Conservation (phyloP, 2,888 invertebrate species). For the Dryobota labecula region DNA sequence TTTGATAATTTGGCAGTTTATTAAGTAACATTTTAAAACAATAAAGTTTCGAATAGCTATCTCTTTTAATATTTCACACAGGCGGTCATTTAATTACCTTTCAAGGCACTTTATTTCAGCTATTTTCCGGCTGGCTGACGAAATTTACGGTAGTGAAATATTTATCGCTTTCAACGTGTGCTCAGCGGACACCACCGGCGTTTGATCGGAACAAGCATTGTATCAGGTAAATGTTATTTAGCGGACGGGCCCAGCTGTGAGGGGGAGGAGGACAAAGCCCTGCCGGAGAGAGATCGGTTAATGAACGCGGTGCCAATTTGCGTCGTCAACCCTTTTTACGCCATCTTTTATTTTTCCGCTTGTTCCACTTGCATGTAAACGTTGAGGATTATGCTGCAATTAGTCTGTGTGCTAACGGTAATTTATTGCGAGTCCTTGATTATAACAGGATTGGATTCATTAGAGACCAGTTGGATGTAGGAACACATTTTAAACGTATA, state of each 20-base stretch:
- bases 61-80: conserved; percentile 19
- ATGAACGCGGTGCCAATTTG: conserved; percentile 73
- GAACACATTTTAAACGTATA: neutral
- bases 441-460: conserved; percentile 23
- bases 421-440: conserved; percentile 26
- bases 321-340: conserved; percentile 59
- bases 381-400: conserved; percentile 63
- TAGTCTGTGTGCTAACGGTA: conserved; percentile 53
- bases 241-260: conserved; percentile 56
- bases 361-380: conserved; percentile 54
- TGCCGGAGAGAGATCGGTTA: conserved; percentile 66
- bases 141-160: conserved; percentile 33
- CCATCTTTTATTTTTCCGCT: conserved; percentile 55
- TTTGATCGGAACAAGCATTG: conserved; percentile 41
- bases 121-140: conserved; percentile 23
- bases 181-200: conserved; percentile 15
- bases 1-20: neutral
- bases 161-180: conserved; percentile 42
- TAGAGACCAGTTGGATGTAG: neutral
- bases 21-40: neutral
- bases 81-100: conserved; percentile 19
- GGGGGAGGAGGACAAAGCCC: conserved; percentile 23
- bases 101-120: conserved; percentile 6
- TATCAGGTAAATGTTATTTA: conserved; percentile 66
- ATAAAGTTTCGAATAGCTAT: neutral